Evolutionary conservation across 2,113 vertebrate genomes (phyloP).

Genomic region (Toxotes chatareus): DNA sequence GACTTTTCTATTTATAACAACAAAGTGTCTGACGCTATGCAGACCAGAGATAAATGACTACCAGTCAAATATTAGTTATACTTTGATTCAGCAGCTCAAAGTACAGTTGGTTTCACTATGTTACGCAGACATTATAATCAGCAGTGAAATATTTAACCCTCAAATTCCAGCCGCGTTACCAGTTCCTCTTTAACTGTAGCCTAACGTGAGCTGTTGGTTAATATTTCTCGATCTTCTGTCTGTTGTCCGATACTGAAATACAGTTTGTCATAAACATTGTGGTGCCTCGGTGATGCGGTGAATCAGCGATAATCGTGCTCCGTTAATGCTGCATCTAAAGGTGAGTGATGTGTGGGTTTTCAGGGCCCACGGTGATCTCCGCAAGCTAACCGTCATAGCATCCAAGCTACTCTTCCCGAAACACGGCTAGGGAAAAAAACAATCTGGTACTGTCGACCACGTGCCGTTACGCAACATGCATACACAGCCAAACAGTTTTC

Average conservation of each 20-base stretch:
- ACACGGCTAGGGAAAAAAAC: conserved; percentile 15
- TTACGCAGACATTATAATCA: background rate
- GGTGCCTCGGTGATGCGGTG: background rate
- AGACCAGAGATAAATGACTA: background rate
- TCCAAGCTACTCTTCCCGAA: conserved; percentile 45
- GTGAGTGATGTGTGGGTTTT: conserved; percentile 15
- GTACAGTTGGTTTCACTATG: background rate
- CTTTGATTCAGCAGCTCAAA: background rate
- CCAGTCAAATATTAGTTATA: too few species aligned
- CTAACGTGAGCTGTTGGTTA: background rate
- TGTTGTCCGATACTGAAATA: background rate
- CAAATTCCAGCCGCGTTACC: background rate
- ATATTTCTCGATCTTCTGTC: background rate
- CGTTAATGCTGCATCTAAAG: background rate
- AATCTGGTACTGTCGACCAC: background rate
- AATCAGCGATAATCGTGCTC: background rate
- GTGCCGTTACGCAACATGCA: background rate
- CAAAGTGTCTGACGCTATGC: background rate
- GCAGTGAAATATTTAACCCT: background rate
- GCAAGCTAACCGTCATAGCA: conserved; percentile 76
- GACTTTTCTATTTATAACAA: background rate
- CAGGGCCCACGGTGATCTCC: conserved; percentile 60
- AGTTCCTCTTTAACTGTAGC: background rate
- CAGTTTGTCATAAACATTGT: too few species aligned
- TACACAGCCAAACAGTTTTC: background rate